These are phyloP conservation scores for Hemiprocne comata DNA, from an alignment of 2,113 vertebrate genomes.

Conservation along the genomic window DNA sequence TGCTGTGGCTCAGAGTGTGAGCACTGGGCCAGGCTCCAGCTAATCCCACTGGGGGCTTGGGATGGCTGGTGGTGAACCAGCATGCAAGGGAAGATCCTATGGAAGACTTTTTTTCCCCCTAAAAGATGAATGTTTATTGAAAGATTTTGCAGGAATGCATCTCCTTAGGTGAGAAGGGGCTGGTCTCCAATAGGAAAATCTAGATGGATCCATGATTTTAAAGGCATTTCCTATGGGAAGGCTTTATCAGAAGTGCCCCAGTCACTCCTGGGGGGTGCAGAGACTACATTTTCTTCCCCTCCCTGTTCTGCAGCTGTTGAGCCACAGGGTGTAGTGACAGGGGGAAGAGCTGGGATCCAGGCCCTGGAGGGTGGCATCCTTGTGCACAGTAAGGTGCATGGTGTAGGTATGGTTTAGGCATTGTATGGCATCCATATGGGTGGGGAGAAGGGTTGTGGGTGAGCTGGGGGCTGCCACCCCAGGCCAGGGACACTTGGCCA, in stretches of 20 bases:
- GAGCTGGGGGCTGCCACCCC: not conserved
- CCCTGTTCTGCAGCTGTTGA: not conserved
- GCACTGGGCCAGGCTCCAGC: not conserved
- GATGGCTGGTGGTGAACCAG: not conserved
- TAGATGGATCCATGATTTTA: not conserved
- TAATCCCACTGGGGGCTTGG: not conserved
- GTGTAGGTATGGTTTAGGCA: not conserved
- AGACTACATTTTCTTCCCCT: not conserved
- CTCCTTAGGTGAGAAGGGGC: not conserved
- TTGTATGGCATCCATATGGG: not conserved
- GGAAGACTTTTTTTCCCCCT: not conserved
- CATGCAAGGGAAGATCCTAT: not conserved
- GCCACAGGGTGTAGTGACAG: no score
- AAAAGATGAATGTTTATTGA: not conserved
- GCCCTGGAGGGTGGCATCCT: not conserved
- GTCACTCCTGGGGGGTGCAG: fast-evolving
- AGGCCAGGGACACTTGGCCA: not conserved
- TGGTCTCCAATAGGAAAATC: not conserved
- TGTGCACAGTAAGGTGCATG: not conserved
- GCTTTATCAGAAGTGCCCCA: not conserved
- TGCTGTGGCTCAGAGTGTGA: not conserved
- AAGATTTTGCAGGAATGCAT: not conserved
- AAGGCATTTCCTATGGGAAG: not conserved
- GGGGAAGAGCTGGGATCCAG: not conserved
- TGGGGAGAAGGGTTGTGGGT: not conserved